Conservation (phyloP, 2,113 vertebrate genomes). For the Lates calcarifer region DNA sequence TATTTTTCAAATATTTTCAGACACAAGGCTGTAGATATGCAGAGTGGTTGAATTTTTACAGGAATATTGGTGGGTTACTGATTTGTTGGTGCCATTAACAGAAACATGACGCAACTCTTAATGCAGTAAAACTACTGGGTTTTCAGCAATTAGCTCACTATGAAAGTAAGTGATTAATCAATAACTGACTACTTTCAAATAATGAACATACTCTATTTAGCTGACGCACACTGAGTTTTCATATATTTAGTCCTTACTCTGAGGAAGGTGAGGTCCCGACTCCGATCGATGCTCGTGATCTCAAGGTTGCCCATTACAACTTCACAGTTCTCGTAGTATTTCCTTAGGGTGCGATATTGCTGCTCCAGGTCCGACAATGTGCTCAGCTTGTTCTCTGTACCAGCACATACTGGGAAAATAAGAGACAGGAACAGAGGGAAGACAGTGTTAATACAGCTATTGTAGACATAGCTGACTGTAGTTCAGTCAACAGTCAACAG, state of each 20-base stretch:
- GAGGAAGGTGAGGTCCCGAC: slow-evolving; percentile 95
- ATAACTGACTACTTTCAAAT: background rate
- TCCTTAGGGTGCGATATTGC: slow-evolving; percentile 95
- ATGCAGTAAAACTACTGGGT: background rate
- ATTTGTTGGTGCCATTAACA: background rate
- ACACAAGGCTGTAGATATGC: background rate
- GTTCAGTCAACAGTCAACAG: background rate
- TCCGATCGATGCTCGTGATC: slow-evolving; percentile 98
- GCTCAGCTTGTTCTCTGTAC: slow-evolving; percentile 98
- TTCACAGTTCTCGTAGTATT: slow-evolving; percentile 99
- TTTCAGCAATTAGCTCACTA: background rate
- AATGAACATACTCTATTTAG: background rate
- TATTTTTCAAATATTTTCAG: background rate
- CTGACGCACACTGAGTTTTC: background rate
- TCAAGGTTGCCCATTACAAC: slow-evolving; percentile 99
- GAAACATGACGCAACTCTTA: background rate
- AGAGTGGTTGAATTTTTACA: background rate
- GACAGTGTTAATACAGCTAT: slow-evolving; percentile 13
- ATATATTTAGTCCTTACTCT: slow-evolving; percentile 83
- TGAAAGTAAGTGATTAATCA: background rate
- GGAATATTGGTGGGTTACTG: background rate
- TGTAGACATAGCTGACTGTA: background rate
- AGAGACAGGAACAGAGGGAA: slow-evolving; percentile 25
- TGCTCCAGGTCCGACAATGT: slow-evolving; percentile 97
- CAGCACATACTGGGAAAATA: slow-evolving; percentile 90